A percentile compares a stretch with the other conserved stretches of the same genome.
These are phyloP conservation scores for Takifugu rubripes DNA, from an alignment of 2,797 vertebrate genomes.

Conservation along the genomic window DNA sequence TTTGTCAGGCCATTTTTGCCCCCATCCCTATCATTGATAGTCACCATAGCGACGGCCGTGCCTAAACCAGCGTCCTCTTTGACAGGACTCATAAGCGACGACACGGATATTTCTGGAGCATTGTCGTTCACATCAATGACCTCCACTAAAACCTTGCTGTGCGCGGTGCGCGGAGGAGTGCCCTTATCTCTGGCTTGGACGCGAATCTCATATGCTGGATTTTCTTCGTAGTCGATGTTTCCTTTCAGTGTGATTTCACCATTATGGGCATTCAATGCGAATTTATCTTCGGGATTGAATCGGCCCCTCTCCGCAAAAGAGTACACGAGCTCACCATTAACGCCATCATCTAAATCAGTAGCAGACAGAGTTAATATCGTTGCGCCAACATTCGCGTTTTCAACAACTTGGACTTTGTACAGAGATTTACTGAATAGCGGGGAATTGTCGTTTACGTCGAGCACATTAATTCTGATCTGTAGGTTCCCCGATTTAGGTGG, in stretches of 20 bases:
- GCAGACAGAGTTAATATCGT: conserved; percentile 56
- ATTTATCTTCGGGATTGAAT: conserved; percentile 16
- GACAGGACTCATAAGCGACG: conserved; percentile 59
- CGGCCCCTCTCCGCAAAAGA: conserved; percentile 46
- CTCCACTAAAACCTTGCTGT: conserved; percentile 68
- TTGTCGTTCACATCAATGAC: conserved; percentile 74
- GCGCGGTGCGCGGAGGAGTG: conserved; percentile 46
- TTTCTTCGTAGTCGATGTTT: conserved; percentile 65
- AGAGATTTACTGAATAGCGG: conserved; percentile 64
- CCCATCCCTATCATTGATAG: conserved; percentile 63
- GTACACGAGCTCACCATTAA: conserved; percentile 62
- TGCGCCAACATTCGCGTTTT: conserved; percentile 59
- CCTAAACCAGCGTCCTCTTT: conserved; percentile 68
- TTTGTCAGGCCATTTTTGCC: conserved; percentile 60
- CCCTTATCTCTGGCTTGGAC: conserved; percentile 68
- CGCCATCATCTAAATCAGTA: conserved; percentile 64
- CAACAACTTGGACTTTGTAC: conserved; percentile 63
- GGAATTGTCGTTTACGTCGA: conserved; percentile 72
- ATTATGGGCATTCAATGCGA: conserved; percentile 47
- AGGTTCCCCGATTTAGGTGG: conserved; percentile 60
- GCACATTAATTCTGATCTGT: conserved; percentile 56
- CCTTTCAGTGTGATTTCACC: conserved; percentile 63
- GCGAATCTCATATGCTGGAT: conserved; percentile 59
- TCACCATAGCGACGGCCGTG: conserved; percentile 64
- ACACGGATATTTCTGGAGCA: conserved; percentile 62